Percentiles rank a stretch among this genome's conserved stretches.
Evolutionary conservation across 2,113 vertebrate species (phyloP).

Genomic region (Caranx melampygus): DNA sequence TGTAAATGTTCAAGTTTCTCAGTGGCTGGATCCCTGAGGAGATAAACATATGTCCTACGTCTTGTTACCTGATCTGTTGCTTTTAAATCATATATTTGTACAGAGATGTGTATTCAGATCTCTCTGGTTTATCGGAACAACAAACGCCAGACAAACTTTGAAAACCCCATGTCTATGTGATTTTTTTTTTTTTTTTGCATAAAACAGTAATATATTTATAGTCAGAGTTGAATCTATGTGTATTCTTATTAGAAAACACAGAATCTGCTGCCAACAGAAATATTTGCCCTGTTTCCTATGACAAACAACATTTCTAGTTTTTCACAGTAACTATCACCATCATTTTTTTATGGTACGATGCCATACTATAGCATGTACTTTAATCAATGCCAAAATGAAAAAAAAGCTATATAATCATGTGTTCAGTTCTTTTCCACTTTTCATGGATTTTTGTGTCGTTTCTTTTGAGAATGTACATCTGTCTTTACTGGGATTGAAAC

Average conservation of each 20-base stretch:
- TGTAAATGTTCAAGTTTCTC: slow-evolving; percentile 32
- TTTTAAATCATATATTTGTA: slow-evolving; percentile 22
- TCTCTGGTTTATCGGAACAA: not conserved
- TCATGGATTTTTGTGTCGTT: not conserved
- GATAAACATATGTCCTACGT: not conserved
- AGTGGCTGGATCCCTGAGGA: slow-evolving; percentile 66
- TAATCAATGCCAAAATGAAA: not conserved
- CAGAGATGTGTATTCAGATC: not conserved
- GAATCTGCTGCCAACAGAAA: too few relatives aligned
- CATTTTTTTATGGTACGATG: not conserved
- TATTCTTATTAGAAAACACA: not conserved
- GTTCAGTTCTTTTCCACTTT: not conserved
- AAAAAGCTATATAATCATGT: not conserved
- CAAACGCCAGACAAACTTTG: not conserved
- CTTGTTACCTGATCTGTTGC: not conserved
- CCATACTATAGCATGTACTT: not conserved
- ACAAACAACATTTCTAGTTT: too few relatives aligned
- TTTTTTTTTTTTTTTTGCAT: not conserved
- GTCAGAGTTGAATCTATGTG: not conserved
- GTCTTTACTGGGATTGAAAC: not conserved
- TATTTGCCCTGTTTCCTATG: too few relatives aligned
- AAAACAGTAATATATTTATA: not conserved
- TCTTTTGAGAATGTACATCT: not conserved
- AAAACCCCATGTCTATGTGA: not conserved
- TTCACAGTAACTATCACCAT: not conserved